These are phyloP conservation scores for Pelodiscus sinensis DNA, from an alignment of 2,113 vertebrate species.

Conservation along the genomic window DNA sequence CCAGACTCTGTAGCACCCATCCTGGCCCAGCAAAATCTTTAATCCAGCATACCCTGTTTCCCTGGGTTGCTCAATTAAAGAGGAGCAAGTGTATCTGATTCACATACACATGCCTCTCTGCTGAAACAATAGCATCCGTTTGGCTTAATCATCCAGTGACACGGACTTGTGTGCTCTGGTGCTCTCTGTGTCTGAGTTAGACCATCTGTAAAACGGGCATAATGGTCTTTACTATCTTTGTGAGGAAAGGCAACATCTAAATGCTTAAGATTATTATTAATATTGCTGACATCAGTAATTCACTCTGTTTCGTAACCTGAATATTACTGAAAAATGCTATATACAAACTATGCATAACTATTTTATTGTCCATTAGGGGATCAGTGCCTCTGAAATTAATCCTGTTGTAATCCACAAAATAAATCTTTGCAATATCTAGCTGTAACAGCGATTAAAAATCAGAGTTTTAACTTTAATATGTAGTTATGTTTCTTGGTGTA, in stretches of 20 bases:
- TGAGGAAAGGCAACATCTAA: not conserved
- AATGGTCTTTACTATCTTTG: not conserved
- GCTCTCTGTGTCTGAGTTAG: not conserved
- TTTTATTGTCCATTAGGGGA: not conserved
- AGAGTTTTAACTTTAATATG: conserved; percentile 20
- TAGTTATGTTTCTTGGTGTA: conserved; percentile 16
- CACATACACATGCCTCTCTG: not conserved
- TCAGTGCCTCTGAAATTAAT: not conserved
- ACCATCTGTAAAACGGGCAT: fast-evolving
- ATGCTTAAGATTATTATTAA: not conserved
- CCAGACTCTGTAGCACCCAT: no score
- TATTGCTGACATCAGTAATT: not conserved
- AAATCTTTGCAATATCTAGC: not conserved
- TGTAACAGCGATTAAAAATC: not conserved
- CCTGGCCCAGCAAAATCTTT: no score
- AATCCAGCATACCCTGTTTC: no score
- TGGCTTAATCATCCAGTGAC: not conserved
- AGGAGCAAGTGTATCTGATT: no score
- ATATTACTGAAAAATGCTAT: not conserved
- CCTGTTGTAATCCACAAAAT: not conserved
- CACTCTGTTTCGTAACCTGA: not conserved
- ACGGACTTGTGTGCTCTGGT: not conserved
- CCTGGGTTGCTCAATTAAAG: no score
- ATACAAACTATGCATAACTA: not conserved
- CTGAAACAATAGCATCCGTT: not conserved